phyloP scores from a whole-genome alignment of 2,888 invertebrate species.

The Eueremaeus valkanovi region DNA sequence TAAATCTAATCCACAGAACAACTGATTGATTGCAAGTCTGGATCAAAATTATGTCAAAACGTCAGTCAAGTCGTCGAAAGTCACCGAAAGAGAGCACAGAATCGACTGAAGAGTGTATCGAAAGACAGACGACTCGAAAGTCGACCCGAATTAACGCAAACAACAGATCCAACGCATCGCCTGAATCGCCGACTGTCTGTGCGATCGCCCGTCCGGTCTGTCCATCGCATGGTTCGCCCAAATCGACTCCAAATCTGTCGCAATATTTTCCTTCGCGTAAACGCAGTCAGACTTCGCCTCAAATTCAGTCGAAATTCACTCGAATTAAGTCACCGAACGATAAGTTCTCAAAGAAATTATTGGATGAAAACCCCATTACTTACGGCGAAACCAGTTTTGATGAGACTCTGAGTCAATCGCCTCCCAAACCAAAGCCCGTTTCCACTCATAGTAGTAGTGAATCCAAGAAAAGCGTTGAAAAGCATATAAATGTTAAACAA shows the following conservation, averaged over 20 bases:
- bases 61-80: not conserved
- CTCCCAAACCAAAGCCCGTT: not conserved
- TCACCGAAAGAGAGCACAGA: not conserved
- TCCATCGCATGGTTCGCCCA: not conserved
- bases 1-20: not conserved
- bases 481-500: not conserved
- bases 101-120: not conserved
- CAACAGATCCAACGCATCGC: not conserved
- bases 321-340: not conserved
- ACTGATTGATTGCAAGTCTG: not conserved
- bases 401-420: not conserved
- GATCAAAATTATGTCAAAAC: not conserved
- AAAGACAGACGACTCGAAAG: not conserved
- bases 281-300: not conserved
- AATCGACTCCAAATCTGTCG: not conserved
- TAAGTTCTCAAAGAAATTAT: not conserved
- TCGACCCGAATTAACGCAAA: not conserved
- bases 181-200: not conserved
- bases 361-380: not conserved
- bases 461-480: not conserved
- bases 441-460: not conserved
- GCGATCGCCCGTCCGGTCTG: not conserved
- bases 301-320: conserved; percentile 2
- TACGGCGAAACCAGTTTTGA: not conserved
- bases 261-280: conserved; percentile 1